These are phyloP conservation scores for Drosophila paulistorum DNA, from an alignment of 1,140 invertebrate species.

Conservation along the genomic window DNA sequence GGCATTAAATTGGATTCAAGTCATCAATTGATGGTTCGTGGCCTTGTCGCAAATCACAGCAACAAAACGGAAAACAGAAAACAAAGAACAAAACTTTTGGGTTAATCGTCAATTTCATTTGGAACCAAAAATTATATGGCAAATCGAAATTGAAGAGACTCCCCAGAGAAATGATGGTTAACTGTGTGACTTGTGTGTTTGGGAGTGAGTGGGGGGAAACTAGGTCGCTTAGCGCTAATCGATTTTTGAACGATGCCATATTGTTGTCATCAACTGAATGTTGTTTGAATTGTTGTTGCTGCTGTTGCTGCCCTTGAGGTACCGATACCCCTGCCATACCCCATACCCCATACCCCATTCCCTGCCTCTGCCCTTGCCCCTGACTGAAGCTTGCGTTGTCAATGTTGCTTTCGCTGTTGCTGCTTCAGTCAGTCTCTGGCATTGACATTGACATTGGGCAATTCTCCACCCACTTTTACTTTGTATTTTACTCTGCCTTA, in stretches of 20 bases:
- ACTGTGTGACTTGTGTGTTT: not conserved
- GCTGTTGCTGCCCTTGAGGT: constrained; percentile 45
- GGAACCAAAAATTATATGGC: constrained; percentile 43
- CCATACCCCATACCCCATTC: not conserved
- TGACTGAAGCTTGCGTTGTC: not conserved
- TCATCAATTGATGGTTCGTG: constrained; percentile 49
- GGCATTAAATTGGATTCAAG: constrained; percentile 50
- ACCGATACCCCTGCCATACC: constrained; percentile 13
- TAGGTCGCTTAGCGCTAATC: constrained; percentile 52
- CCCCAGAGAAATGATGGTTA: constrained; percentile 2
- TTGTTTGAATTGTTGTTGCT: constrained; percentile 19
- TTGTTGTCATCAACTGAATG: constrained; percentile 32
- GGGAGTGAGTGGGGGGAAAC: not conserved
- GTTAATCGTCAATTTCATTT: constrained; percentile 47
- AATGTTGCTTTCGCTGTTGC: not conserved
- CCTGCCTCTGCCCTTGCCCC: too few species aligned
- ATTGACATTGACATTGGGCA: constrained; percentile 44
- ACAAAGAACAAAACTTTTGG: constrained; percentile 20
- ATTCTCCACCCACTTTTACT: constrained; percentile 24
- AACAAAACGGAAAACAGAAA: not conserved
- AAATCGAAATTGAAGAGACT: constrained; percentile 45
- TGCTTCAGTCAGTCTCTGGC: constrained; percentile 9
- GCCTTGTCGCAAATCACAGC: constrained; percentile 47
- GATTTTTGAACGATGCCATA: constrained; percentile 62
- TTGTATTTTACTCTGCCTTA: not conserved